These are phyloP conservation scores for Melanitta fusca DNA, from an alignment of 2,797 vertebrate genomes.

Conservation along the genomic window DNA sequence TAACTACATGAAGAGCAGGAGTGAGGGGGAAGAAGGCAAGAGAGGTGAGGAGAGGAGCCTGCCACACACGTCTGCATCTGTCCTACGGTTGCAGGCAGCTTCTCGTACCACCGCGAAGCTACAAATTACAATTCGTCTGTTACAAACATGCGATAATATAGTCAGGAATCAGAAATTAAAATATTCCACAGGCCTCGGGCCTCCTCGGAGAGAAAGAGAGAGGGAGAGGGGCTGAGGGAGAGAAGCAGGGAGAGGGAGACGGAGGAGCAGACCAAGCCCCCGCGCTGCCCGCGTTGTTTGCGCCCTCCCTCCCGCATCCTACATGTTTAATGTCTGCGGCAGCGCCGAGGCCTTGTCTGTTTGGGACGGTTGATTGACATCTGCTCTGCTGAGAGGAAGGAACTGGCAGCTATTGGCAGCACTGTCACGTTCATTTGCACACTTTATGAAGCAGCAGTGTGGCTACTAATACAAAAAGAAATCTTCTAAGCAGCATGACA, in stretches of 20 bases:
- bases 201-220: slow-evolving; percentile 79
- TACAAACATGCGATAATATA: slow-evolving; percentile 88
- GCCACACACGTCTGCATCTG: slow-evolving; percentile 59
- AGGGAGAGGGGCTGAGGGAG: slow-evolving; percentile 8
- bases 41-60: slow-evolving; percentile 5
- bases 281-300: slow-evolving; percentile 76
- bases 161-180: slow-evolving; percentile 90
- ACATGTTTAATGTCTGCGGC: slow-evolving; percentile 82
- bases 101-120: slow-evolving; percentile 80
- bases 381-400: slow-evolving; percentile 90
- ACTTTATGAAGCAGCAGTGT: slow-evolving; percentile 88
- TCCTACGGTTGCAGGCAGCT: slow-evolving; percentile 76
- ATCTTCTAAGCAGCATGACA: slow-evolving; percentile 94
- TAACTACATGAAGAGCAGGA: slow-evolving; percentile 62
- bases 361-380: slow-evolving; percentile 92
- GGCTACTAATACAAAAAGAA: slow-evolving; percentile 89
- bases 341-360: slow-evolving; percentile 82
- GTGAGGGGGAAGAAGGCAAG: slow-evolving; percentile 45
- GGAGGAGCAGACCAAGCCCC: slow-evolving; percentile 51
- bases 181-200: slow-evolving; percentile 87
- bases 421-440: slow-evolving; percentile 84
- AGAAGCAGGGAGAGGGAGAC: slow-evolving; percentile 1
- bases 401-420: slow-evolving; percentile 86
- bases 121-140: slow-evolving; percentile 92
- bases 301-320: slow-evolving; percentile 76